phyloP scores from a whole-genome alignment of 2,797 vertebrate species.

The Notoglanidium macrostoma region DNA sequence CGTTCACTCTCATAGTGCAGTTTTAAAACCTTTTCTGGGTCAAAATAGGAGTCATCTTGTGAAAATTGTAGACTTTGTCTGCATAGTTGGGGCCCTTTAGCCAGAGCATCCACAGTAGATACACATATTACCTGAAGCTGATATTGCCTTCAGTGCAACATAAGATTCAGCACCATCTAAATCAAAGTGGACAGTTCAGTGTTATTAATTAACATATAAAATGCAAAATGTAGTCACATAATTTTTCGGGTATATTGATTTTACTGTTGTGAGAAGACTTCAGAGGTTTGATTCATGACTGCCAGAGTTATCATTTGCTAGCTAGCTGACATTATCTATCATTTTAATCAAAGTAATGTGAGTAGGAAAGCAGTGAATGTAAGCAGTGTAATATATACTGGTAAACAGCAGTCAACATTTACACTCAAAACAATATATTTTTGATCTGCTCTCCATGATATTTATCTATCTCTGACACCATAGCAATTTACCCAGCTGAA shows the following conservation, averaged over 20 bases:
- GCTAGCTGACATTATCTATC: neutral
- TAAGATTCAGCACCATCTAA: neutral
- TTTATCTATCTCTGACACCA: no score
- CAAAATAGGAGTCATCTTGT: no score
- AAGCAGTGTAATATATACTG: neutral
- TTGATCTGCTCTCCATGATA: no score
- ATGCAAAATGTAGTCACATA: neutral
- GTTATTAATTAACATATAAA: neutral
- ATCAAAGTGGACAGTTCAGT: neutral
- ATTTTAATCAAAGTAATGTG: neutral
- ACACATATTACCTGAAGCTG: neutral
- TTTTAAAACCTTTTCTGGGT: no score
- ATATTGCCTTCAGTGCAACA: neutral
- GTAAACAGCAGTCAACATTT: neutral
- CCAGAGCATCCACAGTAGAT: no score
- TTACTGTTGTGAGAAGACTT: neutral
- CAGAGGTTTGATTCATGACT: neutral
- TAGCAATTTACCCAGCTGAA: neutral
- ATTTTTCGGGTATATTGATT: neutral
- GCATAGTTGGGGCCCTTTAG: no score
- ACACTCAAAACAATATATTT: neutral
- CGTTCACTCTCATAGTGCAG: no score
- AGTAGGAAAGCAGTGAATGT: neutral
- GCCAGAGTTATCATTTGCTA: neutral
- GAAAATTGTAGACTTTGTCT: no score